These are phyloP conservation scores for Agrenia bidenticulata DNA, from an alignment of 2,888 invertebrate species.

Conservation along the genomic window DNA sequence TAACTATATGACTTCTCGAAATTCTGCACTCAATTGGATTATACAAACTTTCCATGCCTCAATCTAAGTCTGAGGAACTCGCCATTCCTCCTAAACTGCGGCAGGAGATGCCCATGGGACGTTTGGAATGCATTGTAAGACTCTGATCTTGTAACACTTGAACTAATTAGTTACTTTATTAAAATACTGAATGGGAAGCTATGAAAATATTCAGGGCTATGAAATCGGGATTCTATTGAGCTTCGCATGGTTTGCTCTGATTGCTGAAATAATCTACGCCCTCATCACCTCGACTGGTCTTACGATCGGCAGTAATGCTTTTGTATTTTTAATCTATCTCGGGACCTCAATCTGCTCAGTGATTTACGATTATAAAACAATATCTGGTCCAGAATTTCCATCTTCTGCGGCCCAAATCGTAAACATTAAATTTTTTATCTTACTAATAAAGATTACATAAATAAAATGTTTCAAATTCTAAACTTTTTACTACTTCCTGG, in stretches of 20 bases:
- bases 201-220: constrained; percentile 7
- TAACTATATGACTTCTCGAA: too few relatives aligned
- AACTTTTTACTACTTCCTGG: constrained; percentile 6
- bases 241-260: constrained; percentile 4
- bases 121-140: too few relatives aligned
- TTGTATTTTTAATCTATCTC: neutral
- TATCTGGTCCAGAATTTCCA: neutral
- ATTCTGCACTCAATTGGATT: too few relatives aligned
- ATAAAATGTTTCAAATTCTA: constrained; percentile 12
- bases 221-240: neutral
- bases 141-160: too few relatives aligned
- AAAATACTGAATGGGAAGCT: too few relatives aligned
- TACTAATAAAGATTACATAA: too few relatives aligned
- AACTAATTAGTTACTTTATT: too few relatives aligned
- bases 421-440: too few relatives aligned
- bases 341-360: neutral
- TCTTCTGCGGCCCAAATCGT: neutral
- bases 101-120: too few relatives aligned
- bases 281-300: neutral
- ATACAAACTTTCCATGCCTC: too few relatives aligned
- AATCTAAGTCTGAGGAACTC: too few relatives aligned
- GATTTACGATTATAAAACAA: neutral
- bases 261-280: neutral
- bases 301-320: neutral
- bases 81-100: too few relatives aligned